A percentile compares a stretch with the other conserved stretches of the same genome.
These are phyloP conservation scores for Melanostoma mellinum DNA, from an alignment of 2,888 invertebrate species.

Conservation along the genomic window DNA sequence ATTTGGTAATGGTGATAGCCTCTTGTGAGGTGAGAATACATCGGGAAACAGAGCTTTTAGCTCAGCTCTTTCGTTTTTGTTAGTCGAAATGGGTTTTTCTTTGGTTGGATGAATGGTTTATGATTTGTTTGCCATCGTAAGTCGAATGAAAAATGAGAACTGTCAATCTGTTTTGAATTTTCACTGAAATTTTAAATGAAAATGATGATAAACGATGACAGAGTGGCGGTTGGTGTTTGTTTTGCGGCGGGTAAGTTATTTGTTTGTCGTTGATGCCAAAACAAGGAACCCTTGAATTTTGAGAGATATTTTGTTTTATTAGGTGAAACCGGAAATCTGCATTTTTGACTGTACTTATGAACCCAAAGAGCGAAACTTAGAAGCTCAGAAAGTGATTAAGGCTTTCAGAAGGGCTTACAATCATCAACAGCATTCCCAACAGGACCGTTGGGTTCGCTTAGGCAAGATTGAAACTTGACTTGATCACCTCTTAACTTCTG, in stretches of 20 bases:
- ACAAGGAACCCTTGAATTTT: not conserved
- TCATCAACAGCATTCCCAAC: too few relatives aligned
- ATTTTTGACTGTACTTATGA: too few relatives aligned
- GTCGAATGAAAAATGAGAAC: slow-evolving; percentile 22
- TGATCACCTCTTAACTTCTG: too few relatives aligned
- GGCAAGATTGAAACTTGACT: too few relatives aligned
- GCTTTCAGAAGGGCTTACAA: too few relatives aligned
- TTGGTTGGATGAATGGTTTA: slow-evolving; percentile 43
- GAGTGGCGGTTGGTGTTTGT: slow-evolving; percentile 21
- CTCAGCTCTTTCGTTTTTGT: slow-evolving; percentile 59
- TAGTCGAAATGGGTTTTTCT: slow-evolving; percentile 7
- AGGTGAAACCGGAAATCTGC: too few relatives aligned
- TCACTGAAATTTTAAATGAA: slow-evolving; percentile 7
- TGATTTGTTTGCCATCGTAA: slow-evolving; percentile 52
- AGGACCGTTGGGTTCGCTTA: too few relatives aligned
- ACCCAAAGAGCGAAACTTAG: too few relatives aligned
- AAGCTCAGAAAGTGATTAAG: too few relatives aligned
- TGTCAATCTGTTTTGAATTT: slow-evolving; percentile 37
- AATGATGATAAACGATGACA: slow-evolving; percentile 23
- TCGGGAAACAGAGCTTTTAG: slow-evolving; percentile 33
- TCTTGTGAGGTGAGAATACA: slow-evolving; percentile 30
- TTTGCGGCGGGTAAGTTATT: slow-evolving; percentile 13
- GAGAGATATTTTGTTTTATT: too few relatives aligned
- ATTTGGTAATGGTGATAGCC: slow-evolving; percentile 39
- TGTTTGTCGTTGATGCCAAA: not conserved